phyloP scores from a whole-genome alignment of 2,113 vertebrate genomes.

The Oreocharis arfaki region DNA sequence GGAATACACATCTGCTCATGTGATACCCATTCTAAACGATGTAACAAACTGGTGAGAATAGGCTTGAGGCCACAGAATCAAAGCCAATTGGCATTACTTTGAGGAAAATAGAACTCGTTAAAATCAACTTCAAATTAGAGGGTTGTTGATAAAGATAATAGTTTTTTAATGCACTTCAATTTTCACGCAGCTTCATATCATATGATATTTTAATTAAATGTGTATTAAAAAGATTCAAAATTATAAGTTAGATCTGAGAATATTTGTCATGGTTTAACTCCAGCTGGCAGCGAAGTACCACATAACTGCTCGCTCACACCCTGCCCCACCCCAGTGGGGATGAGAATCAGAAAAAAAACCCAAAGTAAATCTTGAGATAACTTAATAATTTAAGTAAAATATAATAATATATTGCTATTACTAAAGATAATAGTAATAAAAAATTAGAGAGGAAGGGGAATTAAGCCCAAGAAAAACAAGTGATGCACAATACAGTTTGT shows the following conservation, averaged over 20 bases:
- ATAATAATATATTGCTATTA: not conserved
- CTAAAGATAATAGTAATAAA: not conserved
- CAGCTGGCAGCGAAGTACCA: accelerated
- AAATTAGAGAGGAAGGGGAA: not conserved
- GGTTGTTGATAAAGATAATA: not conserved
- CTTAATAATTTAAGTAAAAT: not conserved
- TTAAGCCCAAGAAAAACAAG: not conserved
- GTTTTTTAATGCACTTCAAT: not conserved
- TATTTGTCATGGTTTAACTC: not conserved
- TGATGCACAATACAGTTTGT: not conserved
- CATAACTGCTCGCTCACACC: not conserved
- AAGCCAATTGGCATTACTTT: not conserved
- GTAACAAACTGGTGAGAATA: not conserved
- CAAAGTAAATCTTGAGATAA: not conserved
- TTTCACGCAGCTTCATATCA: not conserved
- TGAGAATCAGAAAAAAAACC: not conserved
- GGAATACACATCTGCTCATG: not conserved
- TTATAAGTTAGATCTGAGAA: not conserved
- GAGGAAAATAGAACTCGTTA: not conserved
- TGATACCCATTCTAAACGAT: not conserved
- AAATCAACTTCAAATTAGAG: not conserved
- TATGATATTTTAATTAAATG: not conserved
- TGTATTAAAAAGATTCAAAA: not conserved
- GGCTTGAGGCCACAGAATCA: not conserved
- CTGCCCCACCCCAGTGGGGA: not conserved